phyloP scores from a whole-genome alignment of 1,140 invertebrate genomes.

The Leptinotarsa undecemlineata region DNA sequence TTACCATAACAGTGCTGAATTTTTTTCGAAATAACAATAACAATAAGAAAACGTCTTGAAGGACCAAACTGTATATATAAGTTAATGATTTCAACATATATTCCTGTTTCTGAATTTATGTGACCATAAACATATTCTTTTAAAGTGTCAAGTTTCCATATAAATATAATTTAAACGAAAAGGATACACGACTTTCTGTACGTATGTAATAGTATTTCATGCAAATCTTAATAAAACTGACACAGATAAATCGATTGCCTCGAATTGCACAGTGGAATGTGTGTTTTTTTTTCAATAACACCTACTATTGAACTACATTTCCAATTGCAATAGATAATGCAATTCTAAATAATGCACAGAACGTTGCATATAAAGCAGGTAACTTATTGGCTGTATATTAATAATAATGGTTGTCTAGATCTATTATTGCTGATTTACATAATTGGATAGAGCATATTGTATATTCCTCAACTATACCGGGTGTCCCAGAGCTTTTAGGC shows the following conservation, averaged over 20 bases:
- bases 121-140: background rate
- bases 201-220: background rate
- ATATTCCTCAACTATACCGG: too few relatives aligned
- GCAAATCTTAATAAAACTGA: background rate
- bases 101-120: too few relatives aligned
- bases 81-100: too few relatives aligned
- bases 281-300: background rate
- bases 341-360: background rate
- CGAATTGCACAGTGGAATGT: background rate
- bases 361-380: background rate
- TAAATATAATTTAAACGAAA: background rate
- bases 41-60: too few relatives aligned
- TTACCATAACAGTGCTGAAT: too few relatives aligned
- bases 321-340: background rate
- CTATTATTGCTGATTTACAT: background rate
- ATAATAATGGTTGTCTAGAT: background rate
- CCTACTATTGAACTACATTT: slow-evolving; percentile 3
- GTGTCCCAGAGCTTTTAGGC: too few relatives aligned
- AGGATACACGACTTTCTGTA: background rate
- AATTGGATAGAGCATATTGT: background rate
- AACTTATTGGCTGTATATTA: slow-evolving; percentile 1
- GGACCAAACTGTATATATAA: too few relatives aligned
- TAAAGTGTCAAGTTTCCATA: background rate
- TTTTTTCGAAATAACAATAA: too few relatives aligned
- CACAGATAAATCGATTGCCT: background rate